Percentiles rank a stretch among this genome's conserved stretches.
These are phyloP conservation scores for Eleginops maclovinus DNA, from an alignment of 2,113 vertebrate genomes.

Conservation along the genomic window DNA sequence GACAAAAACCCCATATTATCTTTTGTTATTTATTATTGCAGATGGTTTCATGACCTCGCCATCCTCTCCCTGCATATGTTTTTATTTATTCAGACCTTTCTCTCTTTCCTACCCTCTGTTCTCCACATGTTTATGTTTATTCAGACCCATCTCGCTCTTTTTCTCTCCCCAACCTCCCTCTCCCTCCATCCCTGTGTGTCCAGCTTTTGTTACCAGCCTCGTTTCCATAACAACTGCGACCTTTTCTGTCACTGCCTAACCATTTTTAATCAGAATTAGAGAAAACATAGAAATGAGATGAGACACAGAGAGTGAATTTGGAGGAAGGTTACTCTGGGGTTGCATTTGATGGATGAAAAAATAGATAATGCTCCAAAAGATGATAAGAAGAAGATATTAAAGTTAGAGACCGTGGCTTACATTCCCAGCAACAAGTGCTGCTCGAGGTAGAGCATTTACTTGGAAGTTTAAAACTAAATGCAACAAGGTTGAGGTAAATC, in stretches of 20 bases:
- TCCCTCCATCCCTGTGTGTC: conserved; percentile 56
- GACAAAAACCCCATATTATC: conserved; percentile 62
- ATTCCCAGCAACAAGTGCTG: conserved; percentile 48
- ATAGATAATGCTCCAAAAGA: conserved; percentile 16
- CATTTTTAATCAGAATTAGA: conserved; percentile 79
- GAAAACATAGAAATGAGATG: conserved; percentile 59
- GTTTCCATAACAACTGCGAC: conserved; percentile 88
- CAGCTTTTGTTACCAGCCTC: conserved; percentile 82
- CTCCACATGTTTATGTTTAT: conserved; percentile 74
- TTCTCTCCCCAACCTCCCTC: conserved; percentile 21
- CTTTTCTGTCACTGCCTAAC: conserved; percentile 77
- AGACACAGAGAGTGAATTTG: conserved; percentile 24
- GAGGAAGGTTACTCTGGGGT: conserved; percentile 32
- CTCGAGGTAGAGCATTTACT: conserved; percentile 38
- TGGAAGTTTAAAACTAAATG: conserved; percentile 1
- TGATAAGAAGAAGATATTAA: not conserved
- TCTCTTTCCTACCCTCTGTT: conserved; percentile 54
- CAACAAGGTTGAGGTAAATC: not conserved
- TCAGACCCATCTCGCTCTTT: conserved; percentile 67
- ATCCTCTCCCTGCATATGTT: conserved; percentile 59
- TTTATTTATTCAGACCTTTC: conserved; percentile 72
- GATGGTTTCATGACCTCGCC: conserved; percentile 70
- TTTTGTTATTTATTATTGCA: conserved; percentile 77
- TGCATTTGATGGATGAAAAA: conserved; percentile 4
- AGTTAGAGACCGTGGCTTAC: not conserved